Base-by-base conservation (phyloP, 2,113 vertebrate species). In the Malaclemys terrapin region DNA sequence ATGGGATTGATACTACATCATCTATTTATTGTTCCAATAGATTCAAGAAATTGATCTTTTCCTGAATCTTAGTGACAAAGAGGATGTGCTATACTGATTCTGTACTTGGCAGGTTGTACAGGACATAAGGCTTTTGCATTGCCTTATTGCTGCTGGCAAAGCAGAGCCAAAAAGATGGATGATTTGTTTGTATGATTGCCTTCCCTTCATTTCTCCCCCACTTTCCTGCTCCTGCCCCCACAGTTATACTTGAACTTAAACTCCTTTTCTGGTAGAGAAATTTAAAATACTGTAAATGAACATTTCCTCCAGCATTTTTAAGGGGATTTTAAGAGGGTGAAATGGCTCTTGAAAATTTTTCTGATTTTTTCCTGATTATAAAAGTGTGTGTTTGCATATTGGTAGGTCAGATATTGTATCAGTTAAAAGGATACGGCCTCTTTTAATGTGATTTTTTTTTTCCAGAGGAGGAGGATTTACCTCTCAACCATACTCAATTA, bases 121-220 rank as follows among this genome's bases (percentile, higher is more conserved):
- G 94, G 78, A 88, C 25, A 65, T 92, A 80, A 79, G 93, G 93
- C 31, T 86, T 89, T 90, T 87, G 85, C 91, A 93, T 94, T 94
- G 88, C 81, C n/a, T 88, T 96, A 95, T 90, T 52, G 76, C 91
- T 85, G 57, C 50, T 92, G 82, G 88, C 95, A 82, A 50, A 87
- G 75, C 88, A 2, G 82, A 98, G 92, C 85, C 88, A 45, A 88
- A 92, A 97, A 97, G 96, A 94, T 65, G 54, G 90, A 95, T 94
- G 94, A 88, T 96, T 90, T 97, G 90, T 97, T 94, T 93, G 94
- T 93, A 81, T 90, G 94, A 82, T 90, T 89, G 83, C 95, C 87
- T 94, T 90, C 87, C 93, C 90, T 97, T 91, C 45, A 83, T 96
- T 96, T 96, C 3, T 85, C n/a, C 65, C 79, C 82, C 90, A 90